phyloP scores from a whole-genome alignment of 2,113 vertebrate genomes.

The Callocephalon fimbriatum region DNA sequence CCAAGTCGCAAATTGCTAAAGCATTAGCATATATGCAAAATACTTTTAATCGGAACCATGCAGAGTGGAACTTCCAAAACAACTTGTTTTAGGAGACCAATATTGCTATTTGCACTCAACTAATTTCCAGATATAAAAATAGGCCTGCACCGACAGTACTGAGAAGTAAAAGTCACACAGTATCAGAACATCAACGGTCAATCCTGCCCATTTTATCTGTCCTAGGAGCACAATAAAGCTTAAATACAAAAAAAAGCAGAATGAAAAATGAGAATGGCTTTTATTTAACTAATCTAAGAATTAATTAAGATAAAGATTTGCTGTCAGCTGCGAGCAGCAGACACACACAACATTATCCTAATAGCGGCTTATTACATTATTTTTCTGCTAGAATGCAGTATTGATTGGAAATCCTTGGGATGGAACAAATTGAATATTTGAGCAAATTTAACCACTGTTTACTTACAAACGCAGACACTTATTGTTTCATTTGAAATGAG shows the following conservation, averaged over 20 bases:
- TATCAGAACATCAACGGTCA: neutral
- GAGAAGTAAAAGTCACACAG: neutral
- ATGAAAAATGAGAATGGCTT: neutral
- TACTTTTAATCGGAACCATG: neutral
- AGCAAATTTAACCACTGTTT: constrained; percentile 32
- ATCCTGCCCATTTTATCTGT: neutral
- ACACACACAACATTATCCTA: constrained; percentile 35
- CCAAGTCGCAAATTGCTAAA: neutral
- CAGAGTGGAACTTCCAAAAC: neutral
- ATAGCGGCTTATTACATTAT: constrained; percentile 51
- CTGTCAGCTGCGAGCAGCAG: constrained; percentile 27
- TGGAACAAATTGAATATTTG: constrained; percentile 67
- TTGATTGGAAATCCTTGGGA: constrained; percentile 64
- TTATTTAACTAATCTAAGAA: constrained; percentile 36
- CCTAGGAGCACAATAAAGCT: neutral
- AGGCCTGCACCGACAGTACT: neutral
- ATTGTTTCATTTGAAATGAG: neutral
- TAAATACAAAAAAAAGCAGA: neutral
- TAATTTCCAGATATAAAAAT: neutral
- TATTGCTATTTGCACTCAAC: neutral
- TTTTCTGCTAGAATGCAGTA: constrained; percentile 47
- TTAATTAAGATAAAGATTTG: constrained; percentile 67
- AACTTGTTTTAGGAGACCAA: neutral
- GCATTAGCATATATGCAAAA: neutral
- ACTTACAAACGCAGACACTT: neutral